Base-by-base conservation (phyloP, 2,113 vertebrate genomes). In the Neolamprologus kungweensis region DNA sequence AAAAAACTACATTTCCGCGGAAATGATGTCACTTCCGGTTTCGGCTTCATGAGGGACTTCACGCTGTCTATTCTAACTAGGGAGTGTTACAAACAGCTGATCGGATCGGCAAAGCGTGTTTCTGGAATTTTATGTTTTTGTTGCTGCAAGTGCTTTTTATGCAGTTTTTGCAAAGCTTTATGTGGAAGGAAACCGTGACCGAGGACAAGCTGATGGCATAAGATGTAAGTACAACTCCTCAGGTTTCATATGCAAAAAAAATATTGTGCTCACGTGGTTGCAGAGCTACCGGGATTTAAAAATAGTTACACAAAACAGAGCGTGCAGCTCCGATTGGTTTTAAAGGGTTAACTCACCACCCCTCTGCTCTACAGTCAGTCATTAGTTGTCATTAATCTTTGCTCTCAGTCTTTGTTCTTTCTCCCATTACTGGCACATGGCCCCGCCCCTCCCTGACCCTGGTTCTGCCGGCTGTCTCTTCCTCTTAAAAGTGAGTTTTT, bases 211-310 rank as follows among this genome's bases (percentile, higher is more conserved):
- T 40, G 37, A 40, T 40, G 10, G 5, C 10, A 40, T 11, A 40
- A 40, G 10, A 40, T 40, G 10, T 3, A 40, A 40, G 37, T 11
- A 40, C 37, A 40, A 40, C 37, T 40, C 37, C 37, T 40, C 37
- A 5, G 0, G 5, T 12, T 40, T 42, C 40, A 42, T 12, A 12
- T 42, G 11, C 11, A 12, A 42, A 5, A 42, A 12, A 12, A 12
- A 0, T 2, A 5, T 42, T 42, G 40, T 3, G 11, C 11, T 6
- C 0, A 42, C 1, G 1, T 42, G 40, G 40, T 12, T 42, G 11
- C 40, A 12, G 40, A 0, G 0, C 40, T 42, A 42, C 40, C 0
- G 40, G 11, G 40, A 42, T 42, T 40, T 40, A 11, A 40, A 40
- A 11, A 5, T 40, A 40, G 9, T 37, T 37, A 10, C 9, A 1